phyloP scores from a whole-genome alignment of 2,888 invertebrate species.

The Sesamia inferens region DNA sequence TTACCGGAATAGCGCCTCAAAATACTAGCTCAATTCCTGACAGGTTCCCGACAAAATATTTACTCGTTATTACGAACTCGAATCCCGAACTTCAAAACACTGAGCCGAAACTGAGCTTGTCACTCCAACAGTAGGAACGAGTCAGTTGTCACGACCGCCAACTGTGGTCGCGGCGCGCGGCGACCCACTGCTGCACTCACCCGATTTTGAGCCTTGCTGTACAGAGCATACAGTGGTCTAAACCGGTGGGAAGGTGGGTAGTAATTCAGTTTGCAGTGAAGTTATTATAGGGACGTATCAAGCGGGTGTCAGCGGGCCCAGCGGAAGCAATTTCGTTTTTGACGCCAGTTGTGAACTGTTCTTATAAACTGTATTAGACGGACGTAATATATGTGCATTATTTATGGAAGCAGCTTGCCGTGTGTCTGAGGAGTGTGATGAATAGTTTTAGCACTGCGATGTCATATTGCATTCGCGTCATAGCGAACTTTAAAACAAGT shows the following conservation, averaged over 20 bases:
- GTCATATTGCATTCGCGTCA: constrained; percentile 18
- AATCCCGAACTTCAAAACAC: constrained; percentile 59
- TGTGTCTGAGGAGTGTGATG: constrained; percentile 15
- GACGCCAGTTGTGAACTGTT: constrained; percentile 54
- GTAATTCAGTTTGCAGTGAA: constrained; percentile 59
- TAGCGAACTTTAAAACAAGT: not conserved
- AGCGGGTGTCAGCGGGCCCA: constrained; percentile 56
- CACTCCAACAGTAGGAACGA: constrained; percentile 54
- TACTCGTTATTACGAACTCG: constrained; percentile 59
- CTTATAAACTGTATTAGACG: constrained; percentile 42
- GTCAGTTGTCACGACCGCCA: constrained; percentile 64
- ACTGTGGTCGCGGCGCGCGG: constrained; percentile 47
- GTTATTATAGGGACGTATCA: constrained; percentile 63
- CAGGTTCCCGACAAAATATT: constrained; percentile 58
- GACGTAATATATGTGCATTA: constrained; percentile 43
- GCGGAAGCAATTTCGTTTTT: constrained; percentile 67
- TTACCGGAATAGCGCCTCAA: constrained; percentile 34
- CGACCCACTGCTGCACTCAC: constrained; percentile 10
- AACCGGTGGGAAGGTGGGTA: constrained; percentile 33
- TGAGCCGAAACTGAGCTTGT: constrained; percentile 63
- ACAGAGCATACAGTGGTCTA: constrained; percentile 24
- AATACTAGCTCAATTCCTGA: constrained; percentile 43
- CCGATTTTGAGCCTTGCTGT: constrained; percentile 41
- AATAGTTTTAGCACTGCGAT: constrained; percentile 37
- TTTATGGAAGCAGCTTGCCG: constrained; percentile 45